Evolutionary conservation across 2,113 vertebrate species (phyloP).

Genomic region (Apaloderma vittatum): DNA sequence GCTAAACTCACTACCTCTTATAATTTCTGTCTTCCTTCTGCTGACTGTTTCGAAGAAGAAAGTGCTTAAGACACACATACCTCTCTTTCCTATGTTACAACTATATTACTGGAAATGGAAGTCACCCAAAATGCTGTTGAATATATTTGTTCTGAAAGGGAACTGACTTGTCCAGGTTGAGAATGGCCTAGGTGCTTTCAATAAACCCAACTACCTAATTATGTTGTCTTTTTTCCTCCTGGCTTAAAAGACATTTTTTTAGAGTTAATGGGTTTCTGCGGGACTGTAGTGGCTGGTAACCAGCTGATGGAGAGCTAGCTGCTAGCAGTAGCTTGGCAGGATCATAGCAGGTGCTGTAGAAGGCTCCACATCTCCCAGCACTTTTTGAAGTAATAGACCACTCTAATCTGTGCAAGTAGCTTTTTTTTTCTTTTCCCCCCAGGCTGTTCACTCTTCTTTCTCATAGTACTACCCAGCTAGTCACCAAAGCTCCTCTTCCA

Average conservation of each 20-base stretch:
- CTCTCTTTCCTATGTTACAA: constrained; percentile 1
- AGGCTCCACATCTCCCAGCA: not conserved
- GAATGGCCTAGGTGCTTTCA: not conserved
- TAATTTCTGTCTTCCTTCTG: constrained; percentile 11
- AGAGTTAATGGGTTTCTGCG: not conserved
- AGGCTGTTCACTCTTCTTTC: not conserved
- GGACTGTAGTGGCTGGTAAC: not conserved
- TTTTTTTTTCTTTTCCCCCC: not conserved
- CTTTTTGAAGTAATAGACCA: not conserved
- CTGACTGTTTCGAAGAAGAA: constrained; percentile 36
- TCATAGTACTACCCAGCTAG: not conserved
- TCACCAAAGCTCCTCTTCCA: not conserved
- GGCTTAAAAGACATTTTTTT: not conserved
- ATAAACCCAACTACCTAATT: not conserved
- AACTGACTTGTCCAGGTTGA: not conserved
- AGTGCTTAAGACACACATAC: not conserved
- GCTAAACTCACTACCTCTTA: constrained; percentile 59
- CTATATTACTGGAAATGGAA: not conserved
- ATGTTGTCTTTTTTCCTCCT: not conserved
- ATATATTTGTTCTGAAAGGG: not conserved
- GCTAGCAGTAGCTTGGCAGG: not conserved
- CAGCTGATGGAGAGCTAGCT: not conserved
- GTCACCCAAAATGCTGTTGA: not conserved
- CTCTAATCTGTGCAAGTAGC: not conserved
- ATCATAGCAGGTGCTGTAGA: not conserved